A percentile compares a stretch with the other conserved stretches of the same genome.
Conservation (phyloP, 2,888 invertebrate genomes). For the Eupithecia centaureata region DNA sequence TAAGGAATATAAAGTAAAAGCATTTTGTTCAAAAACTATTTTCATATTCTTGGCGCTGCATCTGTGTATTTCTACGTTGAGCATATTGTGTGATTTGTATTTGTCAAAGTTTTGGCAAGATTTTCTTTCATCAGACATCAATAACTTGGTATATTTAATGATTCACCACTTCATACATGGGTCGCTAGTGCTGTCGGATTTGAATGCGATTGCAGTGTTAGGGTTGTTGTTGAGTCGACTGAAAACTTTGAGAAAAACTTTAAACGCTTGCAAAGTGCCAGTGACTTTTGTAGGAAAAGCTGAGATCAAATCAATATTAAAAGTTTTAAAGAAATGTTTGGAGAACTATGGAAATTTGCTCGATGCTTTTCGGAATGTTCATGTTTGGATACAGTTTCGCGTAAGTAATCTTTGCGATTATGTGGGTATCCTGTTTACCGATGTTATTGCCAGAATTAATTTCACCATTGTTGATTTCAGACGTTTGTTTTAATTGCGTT, state of each 20-base stretch:
- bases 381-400: neutral
- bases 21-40: neutral
- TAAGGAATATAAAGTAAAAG: neutral
- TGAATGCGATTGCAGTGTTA: neutral
- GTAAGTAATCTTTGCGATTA: neutral
- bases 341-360: constrained; percentile 21
- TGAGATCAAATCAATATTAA: neutral
- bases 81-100: neutral
- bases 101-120: neutral
- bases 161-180: neutral
- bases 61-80: neutral
- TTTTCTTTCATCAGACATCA: neutral
- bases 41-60: neutral
- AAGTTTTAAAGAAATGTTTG: neutral
- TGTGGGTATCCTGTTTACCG: neutral
- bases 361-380: neutral
- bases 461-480: neutral
- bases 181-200: neutral
- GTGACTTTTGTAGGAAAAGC: neutral
- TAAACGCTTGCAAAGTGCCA: neutral
- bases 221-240: neutral
- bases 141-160: neutral
- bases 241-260: neutral
- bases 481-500: constrained; percentile 3
- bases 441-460: neutral